phyloP scores from a whole-genome alignment of 1,140 invertebrate genomes.

The Achroia grisella region DNA sequence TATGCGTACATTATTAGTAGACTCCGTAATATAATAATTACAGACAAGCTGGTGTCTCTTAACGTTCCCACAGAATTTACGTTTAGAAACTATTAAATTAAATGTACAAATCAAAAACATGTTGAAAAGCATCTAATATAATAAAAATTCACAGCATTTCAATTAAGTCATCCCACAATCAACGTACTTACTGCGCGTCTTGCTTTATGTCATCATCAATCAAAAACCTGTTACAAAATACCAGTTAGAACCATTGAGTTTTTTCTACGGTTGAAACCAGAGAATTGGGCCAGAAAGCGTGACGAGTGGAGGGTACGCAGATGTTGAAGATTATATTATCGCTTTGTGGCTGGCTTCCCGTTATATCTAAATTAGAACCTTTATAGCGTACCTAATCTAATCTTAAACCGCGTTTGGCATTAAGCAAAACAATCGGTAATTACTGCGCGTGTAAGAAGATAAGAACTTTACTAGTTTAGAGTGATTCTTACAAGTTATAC shows the following conservation, averaged over 20 bases:
- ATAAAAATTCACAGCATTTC: too few relatives aligned
- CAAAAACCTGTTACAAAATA: slow-evolving; percentile 6
- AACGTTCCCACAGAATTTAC: too few relatives aligned
- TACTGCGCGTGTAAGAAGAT: slow-evolving; percentile 11
- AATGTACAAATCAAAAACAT: too few relatives aligned
- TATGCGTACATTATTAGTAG: too few relatives aligned
- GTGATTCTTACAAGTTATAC: too few relatives aligned
- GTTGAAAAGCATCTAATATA: too few relatives aligned
- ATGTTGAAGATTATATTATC: slow-evolving; percentile 16
- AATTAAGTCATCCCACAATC: too few relatives aligned
- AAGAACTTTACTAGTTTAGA: too few relatives aligned
- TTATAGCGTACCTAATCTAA: neutral
- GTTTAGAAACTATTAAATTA: too few relatives aligned
- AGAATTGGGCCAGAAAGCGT: slow-evolving; percentile 24
- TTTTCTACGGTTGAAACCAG: slow-evolving; percentile 18
- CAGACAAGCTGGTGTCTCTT: too few relatives aligned
- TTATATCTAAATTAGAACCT: slow-evolving; percentile 7
- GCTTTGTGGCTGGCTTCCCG: slow-evolving; percentile 12
- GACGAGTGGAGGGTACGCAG: slow-evolving; percentile 13
- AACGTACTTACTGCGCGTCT: slow-evolving; percentile 4
- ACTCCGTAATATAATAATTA: too few relatives aligned
- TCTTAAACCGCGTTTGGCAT: slow-evolving; percentile 9
- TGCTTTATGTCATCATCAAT: slow-evolving; percentile 21
- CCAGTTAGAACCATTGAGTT: too few relatives aligned
- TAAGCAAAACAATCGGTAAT: slow-evolving; percentile 21